Conservation (phyloP, 2,113 vertebrate genomes). For the Acinonyx jubatus region DNA sequence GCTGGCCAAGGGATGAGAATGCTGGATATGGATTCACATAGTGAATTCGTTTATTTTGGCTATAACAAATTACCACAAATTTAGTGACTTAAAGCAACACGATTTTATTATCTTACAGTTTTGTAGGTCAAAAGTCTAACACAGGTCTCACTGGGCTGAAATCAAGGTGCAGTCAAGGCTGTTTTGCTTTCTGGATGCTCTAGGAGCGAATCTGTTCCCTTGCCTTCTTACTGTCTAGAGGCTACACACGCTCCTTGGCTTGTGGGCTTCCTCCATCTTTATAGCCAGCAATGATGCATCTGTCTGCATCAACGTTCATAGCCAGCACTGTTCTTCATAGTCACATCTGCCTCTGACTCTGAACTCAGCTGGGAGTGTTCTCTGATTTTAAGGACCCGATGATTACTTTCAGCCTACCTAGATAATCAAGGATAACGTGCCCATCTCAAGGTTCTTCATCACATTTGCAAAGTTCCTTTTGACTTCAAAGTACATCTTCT, state of each 20-base stretch:
- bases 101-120: not conserved
- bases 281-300: not conserved
- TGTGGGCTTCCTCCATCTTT: not conserved
- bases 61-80: not conserved
- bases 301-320: rapidly evolving
- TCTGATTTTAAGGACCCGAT: not conserved
- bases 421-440: not conserved
- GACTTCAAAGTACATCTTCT: not conserved
- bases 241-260: not conserved
- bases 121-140: not conserved
- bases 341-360: not conserved
- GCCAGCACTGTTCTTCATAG: not conserved
- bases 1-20: not conserved
- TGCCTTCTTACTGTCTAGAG: not conserved
- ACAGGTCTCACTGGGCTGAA: not conserved
- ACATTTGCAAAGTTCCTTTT: not conserved
- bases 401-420: not conserved
- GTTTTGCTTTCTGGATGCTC: not conserved
- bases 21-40: not conserved
- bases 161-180: rapidly evolving
- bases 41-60: conserved; percentile 18
- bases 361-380: not conserved
- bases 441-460: not conserved
- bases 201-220: not conserved
- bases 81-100: not conserved